Evolutionary conservation across 2,888 invertebrate species (phyloP), one percentile per base, ranked within the genome.

Genomic region (Desoria tigrina): DNA sequence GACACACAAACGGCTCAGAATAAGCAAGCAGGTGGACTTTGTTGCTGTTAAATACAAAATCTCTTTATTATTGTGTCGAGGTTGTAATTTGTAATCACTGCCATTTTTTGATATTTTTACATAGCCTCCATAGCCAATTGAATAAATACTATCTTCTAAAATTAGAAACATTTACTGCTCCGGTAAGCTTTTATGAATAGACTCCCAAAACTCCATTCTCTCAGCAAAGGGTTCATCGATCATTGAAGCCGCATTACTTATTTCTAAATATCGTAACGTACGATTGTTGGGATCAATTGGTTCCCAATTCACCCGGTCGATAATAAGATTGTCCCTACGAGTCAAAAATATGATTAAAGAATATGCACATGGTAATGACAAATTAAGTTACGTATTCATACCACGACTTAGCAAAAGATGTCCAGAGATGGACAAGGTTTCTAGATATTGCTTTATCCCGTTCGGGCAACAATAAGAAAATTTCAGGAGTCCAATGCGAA

Each of bases 191-290:
- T 45, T 21, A 60, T 68, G 42, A 14, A 66, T 61, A 16, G 66
- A 59, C 16, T 71, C 63, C 74, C 74, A 74, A 53, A 74, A 74
- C 7, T 66, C 56, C 7, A 72, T 67, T 53, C 72, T 27, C n/a
- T 67, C 61, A 9, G 54, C 37, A 24, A 67, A 74, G 1, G 74
- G 74, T 21, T 74, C 72, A 7, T 68, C 65, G 42, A 72, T 71
- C 63, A 74, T 68, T 7, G 45, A 50, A 2, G 72, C 65, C 37
- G 56, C 59, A n/a, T 42, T 59, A 37, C 71, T 62, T n/a, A 74
- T 66, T 56, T 68, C 61, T 42, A 74, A 39, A 42, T 69, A 74
- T 26, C 62, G 45, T 0, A 68, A 53, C n/a, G 61, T 65, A 18
- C 28, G 9, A 14, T 28, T 45, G 6, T 61, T 24, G 0, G 71